phyloP scores from a whole-genome alignment of 2,113 vertebrate species.

The Mola mola region DNA sequence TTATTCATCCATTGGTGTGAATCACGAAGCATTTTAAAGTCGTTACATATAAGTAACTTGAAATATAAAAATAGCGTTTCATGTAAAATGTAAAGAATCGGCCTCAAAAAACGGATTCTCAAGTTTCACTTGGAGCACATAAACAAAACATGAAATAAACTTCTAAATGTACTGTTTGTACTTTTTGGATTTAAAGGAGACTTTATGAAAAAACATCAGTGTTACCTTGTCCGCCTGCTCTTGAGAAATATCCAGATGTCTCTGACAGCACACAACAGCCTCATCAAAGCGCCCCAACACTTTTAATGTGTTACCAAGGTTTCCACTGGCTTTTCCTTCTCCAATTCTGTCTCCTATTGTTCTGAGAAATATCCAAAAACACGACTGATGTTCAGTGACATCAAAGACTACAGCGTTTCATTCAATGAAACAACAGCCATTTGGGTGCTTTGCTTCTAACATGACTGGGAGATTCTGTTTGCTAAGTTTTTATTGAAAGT shows the following conservation, averaged over 20 bases:
- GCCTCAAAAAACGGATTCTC: neutral
- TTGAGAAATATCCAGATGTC: slow-evolving; percentile 95
- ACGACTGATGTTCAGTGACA: neutral
- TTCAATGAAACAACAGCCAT: slow-evolving; percentile 6
- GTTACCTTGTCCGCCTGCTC: slow-evolving; percentile 96
- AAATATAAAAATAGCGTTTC: neutral
- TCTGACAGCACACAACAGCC: slow-evolving; percentile 92
- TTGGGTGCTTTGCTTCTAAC: slow-evolving; percentile 11
- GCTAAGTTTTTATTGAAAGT: slow-evolving; percentile 22
- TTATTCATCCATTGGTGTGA: too few relatives aligned
- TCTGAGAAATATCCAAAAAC: slow-evolving; percentile 69
- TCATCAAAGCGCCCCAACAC: slow-evolving; percentile 94
- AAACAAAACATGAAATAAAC: neutral
- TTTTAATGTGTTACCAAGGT: slow-evolving; percentile 96
- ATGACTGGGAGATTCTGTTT: neutral
- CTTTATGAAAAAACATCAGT: neutral
- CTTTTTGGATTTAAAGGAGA: neutral
- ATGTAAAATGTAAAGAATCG: neutral
- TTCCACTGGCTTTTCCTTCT: slow-evolving; percentile 96
- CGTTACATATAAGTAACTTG: too few relatives aligned
- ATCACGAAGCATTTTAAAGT: too few relatives aligned
- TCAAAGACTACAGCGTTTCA: neutral
- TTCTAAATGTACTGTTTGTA: neutral
- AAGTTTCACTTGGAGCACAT: too few relatives aligned
- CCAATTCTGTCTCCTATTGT: slow-evolving; percentile 95